phyloP scores from a whole-genome alignment of 2,113 vertebrate species.

The Corvus hawaiiensis region DNA sequence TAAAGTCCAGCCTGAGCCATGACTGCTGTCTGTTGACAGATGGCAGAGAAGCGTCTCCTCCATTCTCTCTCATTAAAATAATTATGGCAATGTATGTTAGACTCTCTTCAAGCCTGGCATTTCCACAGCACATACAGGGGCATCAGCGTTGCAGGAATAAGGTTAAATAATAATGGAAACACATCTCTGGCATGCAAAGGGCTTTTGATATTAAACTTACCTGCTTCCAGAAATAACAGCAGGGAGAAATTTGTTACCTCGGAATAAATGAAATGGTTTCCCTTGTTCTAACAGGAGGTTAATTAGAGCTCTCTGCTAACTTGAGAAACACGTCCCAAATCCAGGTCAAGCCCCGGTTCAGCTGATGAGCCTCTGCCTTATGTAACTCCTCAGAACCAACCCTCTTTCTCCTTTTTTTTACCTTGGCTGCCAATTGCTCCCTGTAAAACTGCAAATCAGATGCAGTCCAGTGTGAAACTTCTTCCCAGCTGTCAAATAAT shows the following conservation, averaged over 20 bases:
- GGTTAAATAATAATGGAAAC: constrained; percentile 47
- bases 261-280: constrained; percentile 24
- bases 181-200: constrained; percentile 28
- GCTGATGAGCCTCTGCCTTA: constrained; percentile 39
- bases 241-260: constrained; percentile 40
- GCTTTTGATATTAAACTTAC: constrained; percentile 23
- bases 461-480: constrained; percentile 63
- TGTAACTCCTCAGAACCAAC: constrained; percentile 27
- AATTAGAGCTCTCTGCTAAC: constrained; percentile 58
- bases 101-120: constrained; percentile 36
- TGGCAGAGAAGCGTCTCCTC: constrained; percentile 36
- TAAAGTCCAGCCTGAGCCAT: not conserved
- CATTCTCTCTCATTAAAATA: constrained; percentile 60
- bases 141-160: not conserved
- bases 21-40: constrained; percentile 47
- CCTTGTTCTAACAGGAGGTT: constrained; percentile 55
- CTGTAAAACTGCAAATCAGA: constrained; percentile 67
- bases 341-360: constrained; percentile 35
- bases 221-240: constrained; percentile 61
- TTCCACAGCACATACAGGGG: not conserved
- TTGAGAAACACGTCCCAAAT: constrained; percentile 21
- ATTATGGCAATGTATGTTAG: constrained; percentile 56
- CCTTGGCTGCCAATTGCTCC: constrained; percentile 55
- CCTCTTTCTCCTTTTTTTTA: not conserved
- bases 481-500: constrained; percentile 65